phyloP scores from a whole-genome alignment of 2,888 invertebrate genomes.

The Brachynemurus nebulosus region DNA sequence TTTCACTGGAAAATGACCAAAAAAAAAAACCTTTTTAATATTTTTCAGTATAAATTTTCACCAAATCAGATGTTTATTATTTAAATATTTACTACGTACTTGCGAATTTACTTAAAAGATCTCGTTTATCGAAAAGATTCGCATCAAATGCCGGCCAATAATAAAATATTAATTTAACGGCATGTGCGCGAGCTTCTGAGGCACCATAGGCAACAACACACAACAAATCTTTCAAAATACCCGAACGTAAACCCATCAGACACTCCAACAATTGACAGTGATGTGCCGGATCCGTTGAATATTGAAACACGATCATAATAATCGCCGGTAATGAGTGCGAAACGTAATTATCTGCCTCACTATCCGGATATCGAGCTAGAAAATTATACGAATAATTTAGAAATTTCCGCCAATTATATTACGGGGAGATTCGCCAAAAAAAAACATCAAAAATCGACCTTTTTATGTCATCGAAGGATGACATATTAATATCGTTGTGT shows the following conservation, averaged over 20 bases:
- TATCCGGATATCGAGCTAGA: conserved; percentile 55
- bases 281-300: conserved; percentile 86
- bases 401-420: not conserved
- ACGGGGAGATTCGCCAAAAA: too few species aligned
- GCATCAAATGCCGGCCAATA: conserved; percentile 99
- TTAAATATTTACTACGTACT: conserved; percentile 42
- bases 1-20: too few species aligned
- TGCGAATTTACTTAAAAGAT: conserved; percentile 73
- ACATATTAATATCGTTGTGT: too few species aligned
- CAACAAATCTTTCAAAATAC: conserved; percentile 83
- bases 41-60: too few species aligned
- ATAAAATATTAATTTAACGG: conserved; percentile 92
- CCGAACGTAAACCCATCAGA: conserved; percentile 84
- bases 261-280: conserved; percentile 95
- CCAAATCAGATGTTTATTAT: too few species aligned
- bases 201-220: conserved; percentile 96
- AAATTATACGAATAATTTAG: conserved; percentile 11
- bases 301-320: conserved; percentile 95
- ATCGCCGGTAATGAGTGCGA: conserved; percentile 83
- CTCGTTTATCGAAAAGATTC: conserved; percentile 78
- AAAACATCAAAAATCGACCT: too few species aligned
- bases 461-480: too few species aligned
- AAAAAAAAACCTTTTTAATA: too few species aligned
- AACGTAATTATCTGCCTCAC: conserved; percentile 61
- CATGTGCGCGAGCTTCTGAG: conserved; percentile 82